Percentiles rank a stretch among this genome's conserved stretches.
Evolutionary conservation across 2,113 vertebrate species (phyloP).

Genomic region (Macrotis lagotis): DNA sequence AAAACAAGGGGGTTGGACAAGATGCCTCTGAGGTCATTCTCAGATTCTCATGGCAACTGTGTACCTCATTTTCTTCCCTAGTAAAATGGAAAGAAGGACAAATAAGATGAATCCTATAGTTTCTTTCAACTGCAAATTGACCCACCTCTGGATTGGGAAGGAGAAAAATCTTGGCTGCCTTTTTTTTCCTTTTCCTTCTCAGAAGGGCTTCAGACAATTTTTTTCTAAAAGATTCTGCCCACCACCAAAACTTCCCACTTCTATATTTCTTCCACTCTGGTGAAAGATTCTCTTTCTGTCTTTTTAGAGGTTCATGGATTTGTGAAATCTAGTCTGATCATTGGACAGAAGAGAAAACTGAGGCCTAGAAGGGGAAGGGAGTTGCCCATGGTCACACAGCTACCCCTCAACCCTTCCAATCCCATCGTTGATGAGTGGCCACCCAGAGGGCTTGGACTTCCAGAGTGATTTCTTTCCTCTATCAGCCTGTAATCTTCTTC

Average conservation of each 20-base stretch:
- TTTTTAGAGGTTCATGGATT: background rate
- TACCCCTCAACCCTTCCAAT: background rate
- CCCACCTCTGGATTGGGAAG: no score
- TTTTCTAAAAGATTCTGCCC: background rate
- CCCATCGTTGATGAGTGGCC: background rate
- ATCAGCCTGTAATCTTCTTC: no score
- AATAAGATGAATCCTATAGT: no score
- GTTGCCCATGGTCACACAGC: accelerated
- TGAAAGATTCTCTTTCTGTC: background rate
- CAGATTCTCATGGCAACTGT: no score
- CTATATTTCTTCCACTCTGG: background rate
- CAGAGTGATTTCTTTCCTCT: background rate
- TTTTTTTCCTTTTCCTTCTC: background rate
- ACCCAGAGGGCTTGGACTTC: background rate
- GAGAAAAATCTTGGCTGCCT: background rate
- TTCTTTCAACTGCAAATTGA: no score
- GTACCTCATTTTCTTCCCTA: no score
- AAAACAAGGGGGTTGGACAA: no score
- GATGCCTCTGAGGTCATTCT: no score
- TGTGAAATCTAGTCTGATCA: background rate
- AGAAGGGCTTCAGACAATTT: background rate
- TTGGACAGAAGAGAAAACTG: background rate
- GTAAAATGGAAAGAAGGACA: no score
- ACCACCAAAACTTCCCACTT: background rate
- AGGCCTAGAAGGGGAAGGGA: background rate